Evolutionary conservation across 2,888 invertebrate species (phyloP).

Genomic region (Volucella inanis): DNA sequence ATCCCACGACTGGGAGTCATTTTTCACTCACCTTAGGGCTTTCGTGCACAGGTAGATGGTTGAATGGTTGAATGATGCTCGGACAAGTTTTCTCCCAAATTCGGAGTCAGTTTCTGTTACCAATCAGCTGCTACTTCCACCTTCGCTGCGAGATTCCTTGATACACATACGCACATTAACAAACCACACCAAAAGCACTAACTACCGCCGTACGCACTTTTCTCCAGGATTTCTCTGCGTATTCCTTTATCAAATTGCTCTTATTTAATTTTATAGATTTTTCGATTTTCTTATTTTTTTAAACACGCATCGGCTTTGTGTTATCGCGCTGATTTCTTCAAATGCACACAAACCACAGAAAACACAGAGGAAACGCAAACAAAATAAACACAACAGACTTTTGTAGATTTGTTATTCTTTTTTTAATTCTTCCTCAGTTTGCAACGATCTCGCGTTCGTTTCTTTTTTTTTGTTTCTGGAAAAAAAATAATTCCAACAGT

Average conservation of each 20-base stretch:
- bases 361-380: conserved; percentile 38
- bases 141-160: conserved; percentile 4
- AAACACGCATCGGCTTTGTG: conserved; percentile 53
- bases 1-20: background rate
- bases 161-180: conserved; percentile 33
- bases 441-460: conserved; percentile 37
- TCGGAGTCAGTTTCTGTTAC: background rate
- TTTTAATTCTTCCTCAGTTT: conserved; percentile 18
- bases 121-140: conserved; percentile 62
- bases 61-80: conserved; percentile 42
- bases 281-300: background rate
- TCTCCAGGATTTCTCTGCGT: conserved; percentile 1
- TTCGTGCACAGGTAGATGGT: conserved; percentile 59
- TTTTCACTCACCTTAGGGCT: conserved; percentile 40
- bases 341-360: conserved; percentile 4
- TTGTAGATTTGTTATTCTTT: conserved; percentile 34
- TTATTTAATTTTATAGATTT: background rate
- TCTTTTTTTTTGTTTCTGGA: conserved; percentile 6
- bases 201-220: conserved; percentile 10
- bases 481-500: conserved; percentile 4
- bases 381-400: conserved; percentile 16
- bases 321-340: conserved; percentile 22
- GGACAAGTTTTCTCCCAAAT: conserved; percentile 17
- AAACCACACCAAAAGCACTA: conserved; percentile 7
- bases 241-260: conserved; percentile 20